Evolutionary conservation across 2,113 vertebrate species (phyloP).

Genomic region (Azemiops feae): DNA sequence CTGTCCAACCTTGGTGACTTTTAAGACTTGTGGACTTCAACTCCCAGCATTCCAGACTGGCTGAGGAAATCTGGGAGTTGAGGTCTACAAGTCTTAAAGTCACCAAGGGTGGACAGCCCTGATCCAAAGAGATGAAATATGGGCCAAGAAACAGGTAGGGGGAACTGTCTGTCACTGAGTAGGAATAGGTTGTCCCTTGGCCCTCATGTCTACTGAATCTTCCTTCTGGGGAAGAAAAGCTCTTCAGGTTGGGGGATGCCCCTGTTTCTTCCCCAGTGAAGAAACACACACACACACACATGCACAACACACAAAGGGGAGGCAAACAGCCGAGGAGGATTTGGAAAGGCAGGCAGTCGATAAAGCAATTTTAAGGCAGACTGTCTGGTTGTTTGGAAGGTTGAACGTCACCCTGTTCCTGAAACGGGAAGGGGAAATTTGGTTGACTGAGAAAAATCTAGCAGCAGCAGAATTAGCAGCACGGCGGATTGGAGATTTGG

Average conservation of each 20-base stretch:
- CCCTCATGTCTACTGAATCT: not conserved
- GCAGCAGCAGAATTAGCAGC: conserved; percentile 88
- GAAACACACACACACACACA: not conserved
- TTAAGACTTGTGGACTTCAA: not conserved
- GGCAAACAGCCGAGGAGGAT: conserved; percentile 58
- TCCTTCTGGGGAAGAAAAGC: not conserved
- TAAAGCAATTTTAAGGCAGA: conserved; percentile 83
- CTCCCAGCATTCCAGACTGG: not conserved
- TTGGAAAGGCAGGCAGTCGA: conserved; percentile 70
- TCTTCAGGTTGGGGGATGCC: not conserved
- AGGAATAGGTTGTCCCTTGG: not conserved
- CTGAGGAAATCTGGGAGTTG: not conserved
- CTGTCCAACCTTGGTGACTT: not conserved
- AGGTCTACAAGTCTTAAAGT: not conserved
- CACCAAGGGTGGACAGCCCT: not conserved
- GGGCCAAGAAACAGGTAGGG: not conserved
- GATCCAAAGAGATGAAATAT: not conserved
- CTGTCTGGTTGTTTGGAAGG: conserved; percentile 73
- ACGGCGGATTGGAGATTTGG: conserved; percentile 59
- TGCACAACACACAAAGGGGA: conserved; percentile 3
- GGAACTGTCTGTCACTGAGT: not conserved
- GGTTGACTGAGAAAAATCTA: conserved; percentile 74
- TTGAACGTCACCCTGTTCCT: conserved; percentile 72
- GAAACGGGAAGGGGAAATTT: conserved; percentile 66
- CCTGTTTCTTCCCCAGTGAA: not conserved